phyloP scores from a whole-genome alignment of 2,888 invertebrate genomes.

The Dorcus hopei region DNA sequence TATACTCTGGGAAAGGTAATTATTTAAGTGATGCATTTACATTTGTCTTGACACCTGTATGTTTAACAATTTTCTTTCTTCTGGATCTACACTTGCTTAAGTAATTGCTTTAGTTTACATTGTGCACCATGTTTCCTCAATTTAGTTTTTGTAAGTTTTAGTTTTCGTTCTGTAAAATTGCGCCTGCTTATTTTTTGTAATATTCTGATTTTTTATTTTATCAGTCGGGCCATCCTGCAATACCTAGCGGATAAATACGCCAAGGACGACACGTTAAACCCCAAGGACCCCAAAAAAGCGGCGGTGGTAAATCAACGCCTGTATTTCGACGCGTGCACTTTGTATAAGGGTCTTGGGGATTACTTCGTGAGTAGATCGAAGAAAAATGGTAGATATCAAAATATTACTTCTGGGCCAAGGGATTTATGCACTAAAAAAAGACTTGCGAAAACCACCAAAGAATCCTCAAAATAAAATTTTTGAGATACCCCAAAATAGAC shows the following conservation, averaged over 20 bases:
- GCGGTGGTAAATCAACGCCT: conserved; percentile 62
- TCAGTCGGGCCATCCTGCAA: conserved; percentile 64
- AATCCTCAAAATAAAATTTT: too few relatives aligned
- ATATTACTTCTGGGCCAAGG: too few relatives aligned
- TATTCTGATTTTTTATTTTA: not conserved
- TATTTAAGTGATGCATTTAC: conserved; percentile 10
- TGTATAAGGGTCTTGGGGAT: conserved; percentile 54
- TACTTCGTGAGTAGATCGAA: conserved; percentile 57
- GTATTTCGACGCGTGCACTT: conserved; percentile 59
- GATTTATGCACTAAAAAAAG: too few relatives aligned
- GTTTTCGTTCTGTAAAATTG: too few relatives aligned
- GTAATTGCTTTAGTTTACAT: too few relatives aligned
- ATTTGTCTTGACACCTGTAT: conserved; percentile 10
- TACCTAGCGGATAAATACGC: conserved; percentile 66
- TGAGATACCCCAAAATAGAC: too few relatives aligned
- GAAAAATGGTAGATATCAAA: too few relatives aligned
- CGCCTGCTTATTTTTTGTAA: too few relatives aligned
- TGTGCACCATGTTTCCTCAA: too few relatives aligned
- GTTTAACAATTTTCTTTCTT: not conserved
- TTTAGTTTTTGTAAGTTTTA: too few relatives aligned
- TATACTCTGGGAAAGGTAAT: conserved; percentile 65
- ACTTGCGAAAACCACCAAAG: too few relatives aligned
- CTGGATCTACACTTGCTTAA: too few relatives aligned
- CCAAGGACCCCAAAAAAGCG: conserved; percentile 60
- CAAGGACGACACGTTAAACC: conserved; percentile 62